Conservation (phyloP, 2,797 vertebrate species). For the Anabas testudineus region DNA sequence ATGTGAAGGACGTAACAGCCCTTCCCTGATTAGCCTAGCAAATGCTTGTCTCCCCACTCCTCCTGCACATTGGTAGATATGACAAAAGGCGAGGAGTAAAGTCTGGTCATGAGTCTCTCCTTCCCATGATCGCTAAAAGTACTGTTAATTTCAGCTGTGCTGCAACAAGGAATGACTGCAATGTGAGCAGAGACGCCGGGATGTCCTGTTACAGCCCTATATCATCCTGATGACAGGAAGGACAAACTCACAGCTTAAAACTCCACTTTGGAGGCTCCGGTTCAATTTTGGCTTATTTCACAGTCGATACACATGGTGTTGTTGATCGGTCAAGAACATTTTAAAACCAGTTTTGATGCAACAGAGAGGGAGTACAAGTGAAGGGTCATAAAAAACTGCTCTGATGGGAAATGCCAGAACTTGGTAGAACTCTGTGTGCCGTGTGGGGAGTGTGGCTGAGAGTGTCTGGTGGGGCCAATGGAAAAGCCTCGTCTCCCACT, state of each 20-base stretch:
- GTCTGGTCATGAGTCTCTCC: conserved; percentile 73
- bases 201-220: conserved; percentile 67
- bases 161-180: conserved; percentile 71
- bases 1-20: conserved; percentile 53
- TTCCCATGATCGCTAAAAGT: conserved; percentile 71
- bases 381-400: conserved; percentile 54
- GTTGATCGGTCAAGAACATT: conserved; percentile 39
- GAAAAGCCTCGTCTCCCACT: conserved; percentile 68
- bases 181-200: conserved; percentile 70
- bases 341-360: conserved; percentile 29
- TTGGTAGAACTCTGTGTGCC: conserved; percentile 68
- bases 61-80: conserved; percentile 49
- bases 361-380: conserved; percentile 26
- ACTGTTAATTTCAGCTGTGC: conserved; percentile 77
- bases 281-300: conserved; percentile 45
- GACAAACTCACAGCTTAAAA: conserved; percentile 33
- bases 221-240: conserved; percentile 69
- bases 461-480: conserved; percentile 68
- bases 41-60: conserved; percentile 35
- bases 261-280: conserved; percentile 19
- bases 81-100: conserved; percentile 67
- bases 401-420: conserved; percentile 71
- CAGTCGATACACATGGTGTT: conserved; percentile 19
- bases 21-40: conserved; percentile 50
- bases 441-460: conserved; percentile 69